phyloP scores from a whole-genome alignment of 2,797 vertebrate species.

The Leptodactylus fallax region DNA sequence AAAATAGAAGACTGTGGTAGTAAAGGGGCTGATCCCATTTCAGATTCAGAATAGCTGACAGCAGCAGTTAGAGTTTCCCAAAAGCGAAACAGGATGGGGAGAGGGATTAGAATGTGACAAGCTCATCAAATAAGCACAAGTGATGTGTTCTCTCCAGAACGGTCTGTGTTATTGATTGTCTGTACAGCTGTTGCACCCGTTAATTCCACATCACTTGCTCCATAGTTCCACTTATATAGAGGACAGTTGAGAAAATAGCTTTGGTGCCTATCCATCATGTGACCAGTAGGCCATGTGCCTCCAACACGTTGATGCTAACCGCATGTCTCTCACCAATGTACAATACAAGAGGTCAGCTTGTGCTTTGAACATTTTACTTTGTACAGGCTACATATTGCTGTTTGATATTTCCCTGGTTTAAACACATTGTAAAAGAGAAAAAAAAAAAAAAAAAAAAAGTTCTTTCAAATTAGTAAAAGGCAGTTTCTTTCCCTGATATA shows the following conservation, averaged over 20 bases:
- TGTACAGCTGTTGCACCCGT: slow-evolving; percentile 81
- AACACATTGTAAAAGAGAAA: slow-evolving; percentile 64
- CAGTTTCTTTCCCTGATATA: slow-evolving; percentile 94
- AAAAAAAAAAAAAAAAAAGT: slow-evolving; percentile 3
- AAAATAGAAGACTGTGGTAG: slow-evolving; percentile 81
- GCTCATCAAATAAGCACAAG: slow-evolving; percentile 95
- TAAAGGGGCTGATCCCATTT: slow-evolving; percentile 82
- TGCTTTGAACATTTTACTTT: slow-evolving; percentile 84
- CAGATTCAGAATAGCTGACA: slow-evolving; percentile 95
- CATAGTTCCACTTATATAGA: slow-evolving; percentile 79
- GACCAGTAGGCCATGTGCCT: slow-evolving; percentile 77
- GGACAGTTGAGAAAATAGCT: slow-evolving; percentile 81
- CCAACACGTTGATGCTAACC: slow-evolving; percentile 80
- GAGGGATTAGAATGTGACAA: slow-evolving; percentile 94
- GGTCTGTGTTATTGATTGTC: slow-evolving; percentile 86
- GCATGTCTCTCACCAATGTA: slow-evolving; percentile 69
- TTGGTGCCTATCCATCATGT: slow-evolving; percentile 78
- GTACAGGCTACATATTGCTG: slow-evolving; percentile 81
- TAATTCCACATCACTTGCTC: slow-evolving; percentile 84
- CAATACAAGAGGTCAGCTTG: slow-evolving; percentile 86
- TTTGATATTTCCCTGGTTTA: slow-evolving; percentile 83
- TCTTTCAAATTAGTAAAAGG: slow-evolving; percentile 75
- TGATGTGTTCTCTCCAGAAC: slow-evolving; percentile 96
- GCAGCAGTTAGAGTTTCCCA: slow-evolving; percentile 85
- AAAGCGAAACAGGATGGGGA: slow-evolving; percentile 86